Base-by-base conservation (phyloP, 2,113 vertebrate species). In the Mesitornis unicolor region DNA sequence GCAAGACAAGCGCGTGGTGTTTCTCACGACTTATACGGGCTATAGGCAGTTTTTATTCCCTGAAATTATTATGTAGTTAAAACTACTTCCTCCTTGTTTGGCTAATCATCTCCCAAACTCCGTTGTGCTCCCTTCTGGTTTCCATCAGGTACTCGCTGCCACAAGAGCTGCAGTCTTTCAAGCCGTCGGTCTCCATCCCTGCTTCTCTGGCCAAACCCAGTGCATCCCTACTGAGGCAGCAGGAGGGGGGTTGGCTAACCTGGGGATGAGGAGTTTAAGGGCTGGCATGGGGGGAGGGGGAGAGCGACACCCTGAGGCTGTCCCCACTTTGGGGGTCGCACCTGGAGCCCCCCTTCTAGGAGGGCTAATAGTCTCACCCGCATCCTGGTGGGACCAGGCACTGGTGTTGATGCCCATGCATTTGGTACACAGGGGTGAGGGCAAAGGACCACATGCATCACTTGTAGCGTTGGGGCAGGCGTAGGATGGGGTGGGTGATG, bases 371-470 rank as follows among this genome's bases (percentile, higher is more conserved):
- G n/a, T n/a, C n/a, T n/a, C n/a, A n/a, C n/a, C 47, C 26, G 10
- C 13, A 19, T 81, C 31, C 38, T 65, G 21, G 25, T 42, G 65
- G n/a, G 51, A 78, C 42, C 15, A 59, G 73, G 10, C 61, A 14
- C 6, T 82, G 73, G 9, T 38, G 33, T 56, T 60, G 38, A 54
- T 59, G 20, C 26, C 33, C 14, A 54, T 16, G 19, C 3, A 2
- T 4, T 74, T 40, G 28, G 13, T 25, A 64, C n/a, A 7, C 4
- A 25, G 31, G 42, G 25, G 25, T 15, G 18, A 85, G 57, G 38
- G n/a, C 68, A 79, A 68, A 68, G 38, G 14, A 50, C 35, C 35
- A 22, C 0, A 1, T 0, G 0, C 25, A 12, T 70, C 3, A 0
- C 24, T 20, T 0, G 0, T 35, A 67, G 22, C n/a, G 1, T 1